Evolutionary conservation across 2,888 invertebrate genomes (phyloP), one percentile per base, ranked within the genome.

Genomic region (Cerastis rubricosa): DNA sequence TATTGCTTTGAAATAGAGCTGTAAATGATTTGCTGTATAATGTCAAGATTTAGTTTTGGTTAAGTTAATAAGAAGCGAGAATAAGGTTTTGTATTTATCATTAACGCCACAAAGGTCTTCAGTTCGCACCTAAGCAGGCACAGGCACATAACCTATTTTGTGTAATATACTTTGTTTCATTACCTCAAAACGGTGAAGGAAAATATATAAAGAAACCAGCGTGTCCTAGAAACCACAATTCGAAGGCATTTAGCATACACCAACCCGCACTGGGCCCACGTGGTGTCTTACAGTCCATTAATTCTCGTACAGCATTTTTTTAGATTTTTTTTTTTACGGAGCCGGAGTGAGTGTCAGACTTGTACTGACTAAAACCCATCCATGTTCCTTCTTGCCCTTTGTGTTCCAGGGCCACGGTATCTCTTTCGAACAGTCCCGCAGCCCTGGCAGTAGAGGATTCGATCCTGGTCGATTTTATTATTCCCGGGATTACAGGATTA

Each of bases 1-100:
- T 74, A 64, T 43, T 17, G 2, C 63, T 51, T 49, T 61, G 45
- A 11, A 7, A 71, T 71, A 85, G 47, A 49, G 59, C 2, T 64
- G 47, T 19, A 35, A 68, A 71, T 79, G 7, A 35, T 51, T 67
- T 57, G 78, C 0, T 66, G 19, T 25, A 14, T 14, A 3, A 17
- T 57, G 29, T 63, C 4, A 19, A 49, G 29, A 67, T 22, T 64
- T 4, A 35, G n/a, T 25, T 47, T 19, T 17, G 17, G n/a, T 11
- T 19, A 57, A 43, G 43, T 69, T 57, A n/a, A 67, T 66, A 72
- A 45, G 59, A 51, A n/a, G 40, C 5, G 35, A 11, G 12, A 7
- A n/a, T 47, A 43, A 47, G n/a, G 43, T 57, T 35, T 35, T 1
- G n/a, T 71, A 19, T 40, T 22, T 54, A 22, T 0, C 17, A 43